Base-by-base conservation (phyloP, 2,113 vertebrate species). In the Vicugna pacos region DNA sequence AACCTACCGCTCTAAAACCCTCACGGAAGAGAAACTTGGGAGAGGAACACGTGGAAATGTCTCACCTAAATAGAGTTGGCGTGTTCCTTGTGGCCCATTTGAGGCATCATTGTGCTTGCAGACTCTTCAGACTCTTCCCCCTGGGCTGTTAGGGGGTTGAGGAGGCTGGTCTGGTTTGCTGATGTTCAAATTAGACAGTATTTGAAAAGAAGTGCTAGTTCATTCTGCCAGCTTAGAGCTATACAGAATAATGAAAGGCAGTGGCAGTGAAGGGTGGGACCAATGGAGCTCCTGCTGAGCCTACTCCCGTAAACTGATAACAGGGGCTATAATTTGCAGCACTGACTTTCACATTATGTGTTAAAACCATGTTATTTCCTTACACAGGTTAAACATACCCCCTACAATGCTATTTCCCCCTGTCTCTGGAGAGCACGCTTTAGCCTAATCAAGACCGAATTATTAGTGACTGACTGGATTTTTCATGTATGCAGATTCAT, bases 291-390 rank as follows among this genome's bases (percentile, higher is more conserved):
- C 58, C 48, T 67, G 58, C 42, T 42, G 73, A 94, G 56, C 24
- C 30, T 30, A 22, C 46, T 73, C 73, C 52, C 52, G n/a, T 16
- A 80, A 64, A 62, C 30, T 42, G n/a, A 48, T 75, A 64, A 48
- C 58, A 81, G 28, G 2, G n/a, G 6, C 30, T 28, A 8, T 48
- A 56, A 93, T 89, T 84, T 83, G 11, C 24, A 48, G n/a, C 17
- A 17, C 32, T 2, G 10, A 35, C 77, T 54, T 72, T 80, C n/a
- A 17, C 32, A 76, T 46, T 82, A 26, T 9, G 32, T 30, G 6
- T 92, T 82, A 86, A 95, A 93, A 52, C 28, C 22, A 48, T 48
- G 16, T 28, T 28, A 38, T 88, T 93, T 86, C 77, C 38, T 54
- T 46, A 20, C 14, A 7, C 12, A 73, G 24, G 79, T 90, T 89